Percentiles rank a stretch among this genome's conserved stretches.
phyloP scores from a whole-genome alignment of 92 coral and sea anemone species.

The Paramuricea clavata region DNA sequence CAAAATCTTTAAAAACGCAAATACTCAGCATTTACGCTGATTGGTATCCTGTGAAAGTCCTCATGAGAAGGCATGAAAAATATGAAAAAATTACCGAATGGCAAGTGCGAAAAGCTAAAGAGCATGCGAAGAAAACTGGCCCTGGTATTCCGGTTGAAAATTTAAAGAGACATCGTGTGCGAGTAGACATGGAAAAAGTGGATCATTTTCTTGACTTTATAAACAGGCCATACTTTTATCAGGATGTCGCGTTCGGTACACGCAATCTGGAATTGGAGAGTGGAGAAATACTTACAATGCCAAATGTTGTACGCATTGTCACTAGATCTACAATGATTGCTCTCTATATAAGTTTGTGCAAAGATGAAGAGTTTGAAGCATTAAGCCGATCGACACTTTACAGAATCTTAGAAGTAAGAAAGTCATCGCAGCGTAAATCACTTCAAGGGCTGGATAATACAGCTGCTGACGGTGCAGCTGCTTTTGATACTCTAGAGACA shows the following conservation, averaged over 20 bases:
- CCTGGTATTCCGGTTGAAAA: neutral
- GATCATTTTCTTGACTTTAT: neutral
- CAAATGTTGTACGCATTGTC: constrained; percentile 72
- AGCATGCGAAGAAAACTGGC: neutral
- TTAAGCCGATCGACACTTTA: neutral
- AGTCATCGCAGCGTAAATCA: constrained; percentile 66
- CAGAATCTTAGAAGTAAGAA: constrained; percentile 51
- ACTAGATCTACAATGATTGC: constrained; percentile 76
- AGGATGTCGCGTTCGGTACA: constrained; percentile 3
- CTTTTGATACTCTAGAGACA: constrained; percentile 58
- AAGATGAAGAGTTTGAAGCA: constrained; percentile 23
- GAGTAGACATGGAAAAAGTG: neutral
- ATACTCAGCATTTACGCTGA: neutral
- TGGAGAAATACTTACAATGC: constrained; percentile 73
- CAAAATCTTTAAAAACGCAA: neutral
- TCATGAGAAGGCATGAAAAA: neutral
- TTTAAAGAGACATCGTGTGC: neutral
- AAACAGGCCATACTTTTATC: neutral
- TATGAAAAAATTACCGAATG: neutral
- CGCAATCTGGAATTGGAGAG: constrained; percentile 69
- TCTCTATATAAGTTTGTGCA: constrained; percentile 66
- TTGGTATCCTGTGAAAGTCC: neutral
- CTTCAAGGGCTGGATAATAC: constrained; percentile 72
- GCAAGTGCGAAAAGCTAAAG: neutral
- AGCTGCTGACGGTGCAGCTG: constrained; percentile 77